Percentiles rank a stretch among this genome's conserved stretches.
Evolutionary conservation across 2,797 vertebrate genomes (phyloP).

Genomic region (Siniperca scherzeri): DNA sequence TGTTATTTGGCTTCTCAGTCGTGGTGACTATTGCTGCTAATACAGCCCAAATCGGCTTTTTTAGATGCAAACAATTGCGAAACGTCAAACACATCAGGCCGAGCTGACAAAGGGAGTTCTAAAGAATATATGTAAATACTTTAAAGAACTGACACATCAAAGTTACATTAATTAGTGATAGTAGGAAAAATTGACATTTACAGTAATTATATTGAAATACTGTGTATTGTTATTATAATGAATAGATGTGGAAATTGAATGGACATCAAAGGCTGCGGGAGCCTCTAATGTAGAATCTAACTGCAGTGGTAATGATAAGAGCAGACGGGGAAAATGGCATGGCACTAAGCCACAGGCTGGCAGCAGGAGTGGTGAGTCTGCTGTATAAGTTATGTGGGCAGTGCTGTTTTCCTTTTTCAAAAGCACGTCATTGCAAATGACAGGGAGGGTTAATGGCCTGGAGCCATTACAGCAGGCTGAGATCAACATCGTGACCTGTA

Average conservation of each 20-base stretch:
- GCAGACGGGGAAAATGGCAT: constrained; percentile 50
- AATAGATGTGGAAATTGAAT: constrained; percentile 43
- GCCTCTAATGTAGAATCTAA: constrained; percentile 42
- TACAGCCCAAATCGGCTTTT: not conserved
- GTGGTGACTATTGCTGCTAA: not conserved
- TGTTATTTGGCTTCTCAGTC: not conserved
- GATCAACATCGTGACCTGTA: constrained; percentile 69
- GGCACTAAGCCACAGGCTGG: constrained; percentile 58
- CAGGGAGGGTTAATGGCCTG: constrained; percentile 70
- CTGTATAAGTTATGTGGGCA: constrained; percentile 68
- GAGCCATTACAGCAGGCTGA: constrained; percentile 71
- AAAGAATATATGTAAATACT: constrained; percentile 5
- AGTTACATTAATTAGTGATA: constrained; percentile 26
- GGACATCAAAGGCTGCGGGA: constrained; percentile 37
- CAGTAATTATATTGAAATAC: constrained; percentile 38
- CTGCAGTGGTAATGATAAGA: constrained; percentile 48
- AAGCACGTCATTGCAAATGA: constrained; percentile 69
- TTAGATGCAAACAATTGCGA: not conserved
- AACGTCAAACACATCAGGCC: constrained; percentile 5
- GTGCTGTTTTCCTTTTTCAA: constrained; percentile 70
- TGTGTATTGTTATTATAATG: constrained; percentile 14
- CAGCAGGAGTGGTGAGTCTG: constrained; percentile 62
- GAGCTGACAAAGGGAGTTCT: not conserved
- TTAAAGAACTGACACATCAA: constrained; percentile 5
- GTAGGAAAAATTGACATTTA: constrained; percentile 18